Base-by-base conservation (phyloP, 2,797 vertebrate genomes). In the Enteromius thamalakanensis region DNA sequence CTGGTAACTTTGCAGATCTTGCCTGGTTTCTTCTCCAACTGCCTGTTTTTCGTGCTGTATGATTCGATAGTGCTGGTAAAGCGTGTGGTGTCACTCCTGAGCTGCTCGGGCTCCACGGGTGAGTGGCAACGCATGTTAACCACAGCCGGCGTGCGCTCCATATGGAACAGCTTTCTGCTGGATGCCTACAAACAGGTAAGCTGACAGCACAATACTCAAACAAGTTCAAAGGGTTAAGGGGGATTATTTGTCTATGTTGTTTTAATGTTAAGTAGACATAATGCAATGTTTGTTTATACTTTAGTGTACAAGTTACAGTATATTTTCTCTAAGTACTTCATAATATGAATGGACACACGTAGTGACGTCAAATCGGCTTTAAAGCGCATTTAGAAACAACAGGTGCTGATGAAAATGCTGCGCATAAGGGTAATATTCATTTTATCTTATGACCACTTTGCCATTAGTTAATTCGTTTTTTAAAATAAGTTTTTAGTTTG, bases 11-110 rank as follows among this genome's bases (percentile, higher is more conserved):
- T 99, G 85, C 98, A 98, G 93, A 98, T 99, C 79, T 93, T 99
- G 88, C 98, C 98, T 23, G 96, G 97, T 9, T 98, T 99, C 92
- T 98, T 99, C 92, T 99, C 98, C 85, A 99, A 98, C 92, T 99
- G 97, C 90, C 95, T 99, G 42, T 99, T 99, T 92, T 94, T 99
- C 77, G 98, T 96, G 62, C 95, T 98, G 26, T 99, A 99, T 90
- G 98, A 99, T 93, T 98, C 97, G 72, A 96, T 98, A 93, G 95
- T 97, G 87, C 95, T 99, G 67, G 90, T 98, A 89, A 98, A 97
- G 92, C 97, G 97, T 93, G 95, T 94, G 86, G 96, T 97, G 85
- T 93, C 96, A 37, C 94, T 96, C 55, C 94, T 98, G 86, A 97
- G 97, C 92, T 94, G 96, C 79, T 93, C 92, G 68, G 74, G 96